Conservation (phyloP, 2,888 invertebrate genomes). For the Dione juno region DNA sequence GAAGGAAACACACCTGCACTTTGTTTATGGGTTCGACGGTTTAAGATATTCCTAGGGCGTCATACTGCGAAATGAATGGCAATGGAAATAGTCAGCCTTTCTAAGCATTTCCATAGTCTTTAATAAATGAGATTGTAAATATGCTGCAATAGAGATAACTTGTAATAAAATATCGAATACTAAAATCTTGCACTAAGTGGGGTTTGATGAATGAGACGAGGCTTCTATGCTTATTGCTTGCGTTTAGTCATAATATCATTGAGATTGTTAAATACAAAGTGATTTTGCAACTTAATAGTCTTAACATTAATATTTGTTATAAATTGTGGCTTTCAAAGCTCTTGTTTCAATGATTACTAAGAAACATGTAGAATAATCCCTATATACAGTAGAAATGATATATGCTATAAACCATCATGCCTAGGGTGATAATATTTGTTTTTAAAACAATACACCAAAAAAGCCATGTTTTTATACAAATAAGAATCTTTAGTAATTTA, state of each 20-base stretch:
- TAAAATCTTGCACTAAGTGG: constrained; percentile 12
- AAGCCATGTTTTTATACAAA: no score
- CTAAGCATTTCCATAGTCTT: constrained; percentile 39
- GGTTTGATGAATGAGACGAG: constrained; percentile 13
- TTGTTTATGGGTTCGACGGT: constrained; percentile 43
- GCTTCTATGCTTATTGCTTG: not conserved
- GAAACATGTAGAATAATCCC: no score
- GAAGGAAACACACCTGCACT: constrained; percentile 39
- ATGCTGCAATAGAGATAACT: constrained; percentile 40
- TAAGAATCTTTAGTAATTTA: no score
- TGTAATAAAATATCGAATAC: constrained; percentile 17
- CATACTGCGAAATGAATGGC: constrained; percentile 38
- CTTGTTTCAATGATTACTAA: no score
- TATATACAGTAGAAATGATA: no score
- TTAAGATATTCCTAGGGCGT: constrained; percentile 44
- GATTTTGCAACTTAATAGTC: not conserved
- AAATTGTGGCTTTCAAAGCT: no score
- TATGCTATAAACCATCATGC: no score
- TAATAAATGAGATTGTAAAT: constrained; percentile 43
- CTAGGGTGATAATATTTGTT: no score
- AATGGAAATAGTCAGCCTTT: constrained; percentile 39
- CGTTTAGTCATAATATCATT: not conserved
- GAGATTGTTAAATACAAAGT: not conserved
- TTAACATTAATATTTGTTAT: no score
- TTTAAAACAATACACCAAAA: no score